These are phyloP conservation scores for Caenorhabditis sulstoni DNA, from an alignment of 2,888 invertebrate genomes.

Conservation along the genomic window DNA sequence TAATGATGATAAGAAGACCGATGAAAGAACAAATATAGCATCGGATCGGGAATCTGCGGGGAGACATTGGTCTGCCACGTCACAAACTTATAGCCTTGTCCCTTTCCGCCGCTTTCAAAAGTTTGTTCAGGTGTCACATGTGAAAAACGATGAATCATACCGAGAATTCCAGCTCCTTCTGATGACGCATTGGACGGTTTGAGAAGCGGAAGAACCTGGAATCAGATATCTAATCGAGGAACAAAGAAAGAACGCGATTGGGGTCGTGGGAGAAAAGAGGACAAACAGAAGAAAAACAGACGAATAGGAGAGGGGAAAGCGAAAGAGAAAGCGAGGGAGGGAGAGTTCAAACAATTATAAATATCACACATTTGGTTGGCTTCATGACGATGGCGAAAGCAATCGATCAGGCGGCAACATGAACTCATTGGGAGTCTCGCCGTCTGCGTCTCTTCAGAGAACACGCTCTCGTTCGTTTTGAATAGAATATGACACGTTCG, in stretches of 20 bases:
- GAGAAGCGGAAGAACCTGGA: conserved; percentile 86
- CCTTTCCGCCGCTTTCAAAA: conserved; percentile 6
- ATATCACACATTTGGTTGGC: conserved; percentile 8
- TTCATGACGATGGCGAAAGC: conserved; percentile 21
- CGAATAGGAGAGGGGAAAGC: background rate
- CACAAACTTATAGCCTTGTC: background rate
- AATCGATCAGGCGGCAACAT: conserved; percentile 35
- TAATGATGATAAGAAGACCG: background rate
- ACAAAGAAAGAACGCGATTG: conserved; percentile 13
- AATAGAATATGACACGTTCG: conserved; percentile 38
- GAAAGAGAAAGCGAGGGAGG: conserved; percentile 12
- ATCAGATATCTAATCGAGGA: conserved; percentile 2
- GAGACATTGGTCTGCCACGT: background rate
- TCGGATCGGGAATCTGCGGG: background rate
- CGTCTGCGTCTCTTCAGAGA: conserved; percentile 16
- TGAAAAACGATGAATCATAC: conserved; percentile 73
- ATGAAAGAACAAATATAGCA: conserved; percentile 15
- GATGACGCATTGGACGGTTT: conserved; percentile 85
- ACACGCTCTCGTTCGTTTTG: conserved; percentile 10
- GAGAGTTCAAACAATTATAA: conserved; percentile 33
- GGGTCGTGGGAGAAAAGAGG: conserved; percentile 1
- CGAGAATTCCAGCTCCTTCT: conserved; percentile 89
- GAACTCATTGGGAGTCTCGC: background rate
- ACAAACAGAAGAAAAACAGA: conserved; percentile 21
- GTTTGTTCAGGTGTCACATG: conserved; percentile 6